phyloP scores from a whole-genome alignment of 2,113 vertebrate species.

The Chrysochloris asiatica region DNA sequence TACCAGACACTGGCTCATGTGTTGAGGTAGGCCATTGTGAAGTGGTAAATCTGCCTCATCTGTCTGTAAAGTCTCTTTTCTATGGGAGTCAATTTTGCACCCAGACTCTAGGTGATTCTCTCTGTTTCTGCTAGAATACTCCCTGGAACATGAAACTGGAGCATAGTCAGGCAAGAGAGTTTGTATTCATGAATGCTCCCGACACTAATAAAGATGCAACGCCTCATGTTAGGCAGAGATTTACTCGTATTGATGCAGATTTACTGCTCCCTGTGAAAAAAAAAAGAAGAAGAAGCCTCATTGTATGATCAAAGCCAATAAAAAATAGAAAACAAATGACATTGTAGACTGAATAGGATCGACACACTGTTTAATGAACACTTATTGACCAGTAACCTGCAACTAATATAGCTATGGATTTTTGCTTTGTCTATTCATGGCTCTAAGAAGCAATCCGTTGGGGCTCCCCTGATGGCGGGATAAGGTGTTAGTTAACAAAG shows the following conservation, averaged over 20 bases:
- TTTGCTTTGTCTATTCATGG: constrained; percentile 76
- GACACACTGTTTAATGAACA: constrained; percentile 76
- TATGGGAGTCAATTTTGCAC: background rate
- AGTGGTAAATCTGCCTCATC: fast-evolving
- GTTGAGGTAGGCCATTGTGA: fast-evolving
- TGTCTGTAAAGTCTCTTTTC: fast-evolving
- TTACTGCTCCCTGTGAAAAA: constrained; percentile 38
- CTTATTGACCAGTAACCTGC: constrained; percentile 79
- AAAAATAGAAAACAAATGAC: constrained; percentile 78
- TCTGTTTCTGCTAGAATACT: background rate
- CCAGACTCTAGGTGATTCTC: fast-evolving
- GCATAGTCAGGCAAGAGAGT: background rate
- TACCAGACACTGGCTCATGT: fast-evolving
- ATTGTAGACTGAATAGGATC: constrained; percentile 64
- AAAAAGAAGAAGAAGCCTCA: constrained; percentile 57
- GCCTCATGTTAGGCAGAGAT: background rate
- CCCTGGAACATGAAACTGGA: background rate
- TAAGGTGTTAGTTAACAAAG: constrained; percentile 70
- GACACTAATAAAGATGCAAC: background rate
- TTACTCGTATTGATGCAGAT: background rate
- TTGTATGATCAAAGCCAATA: constrained; percentile 77
- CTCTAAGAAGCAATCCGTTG: constrained; percentile 70
- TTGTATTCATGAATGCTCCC: background rate
- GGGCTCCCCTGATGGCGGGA: constrained; percentile 56
- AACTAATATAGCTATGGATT: constrained; percentile 79